phyloP scores from a whole-genome alignment of 1,140 invertebrate genomes.

The Holotrichia oblita region DNA sequence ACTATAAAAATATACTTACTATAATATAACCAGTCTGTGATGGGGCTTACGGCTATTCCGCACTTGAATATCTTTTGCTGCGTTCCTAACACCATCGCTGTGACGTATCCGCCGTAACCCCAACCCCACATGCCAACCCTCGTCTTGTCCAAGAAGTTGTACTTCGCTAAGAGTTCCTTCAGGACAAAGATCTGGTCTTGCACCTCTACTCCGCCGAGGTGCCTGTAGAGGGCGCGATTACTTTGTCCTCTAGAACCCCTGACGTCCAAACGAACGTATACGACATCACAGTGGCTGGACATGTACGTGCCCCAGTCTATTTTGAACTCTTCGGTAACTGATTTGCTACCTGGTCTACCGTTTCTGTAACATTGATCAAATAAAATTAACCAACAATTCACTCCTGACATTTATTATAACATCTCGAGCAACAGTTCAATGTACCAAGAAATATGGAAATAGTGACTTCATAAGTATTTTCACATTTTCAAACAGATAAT shows the following conservation, averaged over 20 bases:
- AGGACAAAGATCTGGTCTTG: conserved; percentile 85
- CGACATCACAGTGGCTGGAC: conserved; percentile 89
- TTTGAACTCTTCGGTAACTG: conserved; percentile 84
- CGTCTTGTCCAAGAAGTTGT: conserved; percentile 86
- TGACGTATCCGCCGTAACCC: conserved; percentile 96
- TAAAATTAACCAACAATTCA: too few species aligned
- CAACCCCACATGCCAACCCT: conserved; percentile 94
- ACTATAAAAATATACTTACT: conserved; percentile 70
- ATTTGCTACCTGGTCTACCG: conserved; percentile 87
- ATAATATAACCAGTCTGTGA: conserved; percentile 94
- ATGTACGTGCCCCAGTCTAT: conserved; percentile 94
- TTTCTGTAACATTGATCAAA: conserved; percentile 69
- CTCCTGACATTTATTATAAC: too few species aligned
- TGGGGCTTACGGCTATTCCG: conserved; percentile 91
- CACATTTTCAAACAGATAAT: too few species aligned
- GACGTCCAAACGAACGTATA: conserved; percentile 89
- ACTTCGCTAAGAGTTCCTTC: conserved; percentile 81
- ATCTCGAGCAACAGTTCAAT: too few species aligned
- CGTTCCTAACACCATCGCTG: conserved; percentile 85
- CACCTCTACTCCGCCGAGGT: conserved; percentile 86
- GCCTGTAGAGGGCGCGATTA: conserved; percentile 79
- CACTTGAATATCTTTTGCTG: conserved; percentile 90
- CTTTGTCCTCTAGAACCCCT: conserved; percentile 85
- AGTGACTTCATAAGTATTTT: too few species aligned
- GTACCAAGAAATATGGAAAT: too few species aligned